Percentiles rank a stretch among this genome's conserved stretches.
Evolutionary conservation across 1,140 invertebrate species (phyloP).

Genomic region (Drosophila suzukii): DNA sequence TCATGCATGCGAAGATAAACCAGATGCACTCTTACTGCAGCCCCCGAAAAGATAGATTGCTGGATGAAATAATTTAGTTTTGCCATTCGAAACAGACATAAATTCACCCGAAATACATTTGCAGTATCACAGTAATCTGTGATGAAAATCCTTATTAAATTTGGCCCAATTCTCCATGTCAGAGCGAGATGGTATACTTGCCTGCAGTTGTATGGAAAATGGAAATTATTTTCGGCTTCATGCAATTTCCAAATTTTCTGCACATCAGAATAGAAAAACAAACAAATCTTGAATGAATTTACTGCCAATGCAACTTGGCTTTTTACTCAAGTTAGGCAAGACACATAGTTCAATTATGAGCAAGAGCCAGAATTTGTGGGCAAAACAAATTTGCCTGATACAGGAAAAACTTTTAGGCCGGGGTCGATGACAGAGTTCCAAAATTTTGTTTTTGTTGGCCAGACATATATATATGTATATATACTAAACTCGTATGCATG

Average conservation of each 20-base stretch:
- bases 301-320: conserved; percentile 47
- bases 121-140: conserved; percentile 29
- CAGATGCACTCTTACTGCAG: conserved; percentile 20
- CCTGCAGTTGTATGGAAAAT: neutral
- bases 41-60: conserved; percentile 8
- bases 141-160: conserved; percentile 47
- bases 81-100: conserved; percentile 28
- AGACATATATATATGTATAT: conserved; percentile 9
- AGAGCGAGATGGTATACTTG: neutral
- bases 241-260: conserved; percentile 49
- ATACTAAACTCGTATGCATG: conserved; percentile 16
- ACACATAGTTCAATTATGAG: conserved; percentile 62
- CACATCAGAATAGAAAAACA: conserved; percentile 30
- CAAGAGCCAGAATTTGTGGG: conserved; percentile 9
- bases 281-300: conserved; percentile 28
- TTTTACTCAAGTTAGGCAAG: conserved; percentile 16
- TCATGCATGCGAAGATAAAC: conserved; percentile 39
- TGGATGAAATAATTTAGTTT: conserved; percentile 35
- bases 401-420: conserved; percentile 57
- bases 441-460: neutral
- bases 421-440: conserved; percentile 21
- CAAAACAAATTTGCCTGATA: conserved; percentile 59
- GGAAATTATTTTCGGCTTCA: conserved; percentile 49
- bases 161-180: neutral
- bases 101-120: conserved; percentile 29